Conservation (phyloP, 2,797 vertebrate genomes). For the Paratrypauchen microcephalus region DNA sequence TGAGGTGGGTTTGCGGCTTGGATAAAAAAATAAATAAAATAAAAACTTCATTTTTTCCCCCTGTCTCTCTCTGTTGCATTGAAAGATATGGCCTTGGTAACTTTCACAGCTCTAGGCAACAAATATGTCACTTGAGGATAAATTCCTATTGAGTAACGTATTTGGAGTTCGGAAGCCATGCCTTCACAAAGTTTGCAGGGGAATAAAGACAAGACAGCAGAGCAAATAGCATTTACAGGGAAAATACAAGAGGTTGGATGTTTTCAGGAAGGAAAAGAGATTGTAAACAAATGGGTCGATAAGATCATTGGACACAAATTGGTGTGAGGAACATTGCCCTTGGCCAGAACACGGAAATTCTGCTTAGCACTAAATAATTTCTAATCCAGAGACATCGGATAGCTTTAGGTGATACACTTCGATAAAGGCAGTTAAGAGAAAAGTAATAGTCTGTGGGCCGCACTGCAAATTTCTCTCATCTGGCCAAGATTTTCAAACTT, state of each 20-base stretch:
- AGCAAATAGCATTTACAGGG: constrained; percentile 4
- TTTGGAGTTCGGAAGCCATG: not conserved
- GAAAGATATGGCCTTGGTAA: not conserved
- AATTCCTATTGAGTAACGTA: not conserved
- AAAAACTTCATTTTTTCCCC: not conserved
- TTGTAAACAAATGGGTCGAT: constrained; percentile 1
- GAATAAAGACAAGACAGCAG: not conserved
- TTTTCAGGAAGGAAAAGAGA: constrained; percentile 7
- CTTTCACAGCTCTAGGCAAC: not conserved
- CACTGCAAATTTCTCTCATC: no score
- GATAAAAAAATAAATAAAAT: no score
- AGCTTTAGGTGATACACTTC: not conserved
- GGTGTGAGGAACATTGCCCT: constrained; percentile 1
- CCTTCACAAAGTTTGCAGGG: not conserved
- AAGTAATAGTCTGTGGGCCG: no score
- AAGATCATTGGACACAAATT: constrained; percentile 11
- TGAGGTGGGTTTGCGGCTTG: not conserved
- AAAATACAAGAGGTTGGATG: not conserved
- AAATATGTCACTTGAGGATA: not conserved
- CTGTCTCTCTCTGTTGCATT: not conserved
- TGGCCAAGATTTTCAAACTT: no score
- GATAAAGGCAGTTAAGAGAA: not conserved
- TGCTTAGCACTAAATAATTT: constrained; percentile 18
- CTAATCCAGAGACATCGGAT: not conserved
- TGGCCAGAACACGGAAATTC: not conserved